Base-by-base conservation (phyloP, 2,113 vertebrate genomes). In the Macrotis lagotis region DNA sequence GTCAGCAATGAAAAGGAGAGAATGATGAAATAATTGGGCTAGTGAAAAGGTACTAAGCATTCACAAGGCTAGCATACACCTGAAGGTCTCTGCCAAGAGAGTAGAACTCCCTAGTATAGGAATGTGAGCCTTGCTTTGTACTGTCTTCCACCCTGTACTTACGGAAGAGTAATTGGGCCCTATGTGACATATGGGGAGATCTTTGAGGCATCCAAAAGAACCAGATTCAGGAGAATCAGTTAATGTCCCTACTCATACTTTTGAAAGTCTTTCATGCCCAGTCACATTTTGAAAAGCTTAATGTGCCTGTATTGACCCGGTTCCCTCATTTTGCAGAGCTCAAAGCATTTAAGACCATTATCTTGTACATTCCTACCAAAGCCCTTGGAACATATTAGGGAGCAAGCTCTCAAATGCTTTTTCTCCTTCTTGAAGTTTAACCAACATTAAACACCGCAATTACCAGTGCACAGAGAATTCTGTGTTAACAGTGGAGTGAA, bases 1-100 rank as follows among this genome's bases (percentile, higher is more conserved):
- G 94, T 96, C 51, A 97, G 93, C 95, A 66, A 94, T 95, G 97
- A 48, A 94, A 96, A 95, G 91, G 92, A 91, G 94, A 94, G 93
- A 89, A 89, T 95, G 93, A 96, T 95, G 94, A 97, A 97, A 93
- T 96, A 89, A 92, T 90, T 91, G 94, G 53, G 28, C 66, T 66
- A 91, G 55, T 94, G 92, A 94, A 25, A 51, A 55, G 92, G 94
- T 89, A 1, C 9, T 83, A 93, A 93, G 59, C 96, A 93, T 93
- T 97, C 95, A 92, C 83, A 92, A 96, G 83, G 93, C 94, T 94
- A 25, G 89, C 95, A 95, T 90, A 91, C 59, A 66, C 12, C 14
- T 66, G 91, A 91, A 92, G 94, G 89, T 88, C 48, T 93, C 50
- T 92, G 90, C 94, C 93, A 83, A 44, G 66, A 83, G 19, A 83